These are phyloP conservation scores for Piscicola geometra DNA, from an alignment of 2,888 invertebrate species.

Conservation along the genomic window DNA sequence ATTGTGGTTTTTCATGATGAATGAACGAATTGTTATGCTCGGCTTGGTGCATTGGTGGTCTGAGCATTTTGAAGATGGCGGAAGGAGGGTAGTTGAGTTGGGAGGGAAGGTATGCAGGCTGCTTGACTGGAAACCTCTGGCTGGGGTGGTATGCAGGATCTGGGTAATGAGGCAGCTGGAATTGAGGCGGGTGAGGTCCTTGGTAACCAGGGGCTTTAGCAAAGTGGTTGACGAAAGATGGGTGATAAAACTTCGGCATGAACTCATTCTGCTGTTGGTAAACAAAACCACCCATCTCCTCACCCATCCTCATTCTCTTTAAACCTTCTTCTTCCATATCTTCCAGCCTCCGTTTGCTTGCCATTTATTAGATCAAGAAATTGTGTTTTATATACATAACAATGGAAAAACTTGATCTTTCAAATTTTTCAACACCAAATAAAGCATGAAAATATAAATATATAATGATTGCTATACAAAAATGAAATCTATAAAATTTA, in stretches of 20 bases:
- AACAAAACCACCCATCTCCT: neutral
- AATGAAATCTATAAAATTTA: neutral
- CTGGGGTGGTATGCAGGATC: neutral
- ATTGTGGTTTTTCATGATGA: too few species aligned
- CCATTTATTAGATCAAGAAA: neutral
- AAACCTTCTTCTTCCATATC: neutral
- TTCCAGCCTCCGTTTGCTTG: constrained; percentile 3
- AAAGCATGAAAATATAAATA: neutral
- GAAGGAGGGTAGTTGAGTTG: neutral
- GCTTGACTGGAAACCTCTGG: neutral
- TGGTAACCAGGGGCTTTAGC: neutral
- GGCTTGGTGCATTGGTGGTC: too few species aligned
- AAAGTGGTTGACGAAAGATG: neutral
- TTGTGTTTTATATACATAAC: neutral
- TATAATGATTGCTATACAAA: neutral
- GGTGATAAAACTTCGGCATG: neutral
- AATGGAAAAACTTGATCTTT: neutral
- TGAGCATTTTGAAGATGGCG: neutral
- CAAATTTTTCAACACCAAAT: too few species aligned
- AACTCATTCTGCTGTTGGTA: neutral
- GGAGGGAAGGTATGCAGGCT: neutral
- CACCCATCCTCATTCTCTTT: neutral
- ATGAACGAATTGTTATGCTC: too few species aligned
- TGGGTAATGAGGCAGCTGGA: neutral
- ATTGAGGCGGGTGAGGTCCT: neutral